A percentile compares a stretch with the other conserved stretches of the same genome.
These are phyloP conservation scores for Heliconius himera DNA, from an alignment of 1,140 invertebrate species.

Conservation along the genomic window DNA sequence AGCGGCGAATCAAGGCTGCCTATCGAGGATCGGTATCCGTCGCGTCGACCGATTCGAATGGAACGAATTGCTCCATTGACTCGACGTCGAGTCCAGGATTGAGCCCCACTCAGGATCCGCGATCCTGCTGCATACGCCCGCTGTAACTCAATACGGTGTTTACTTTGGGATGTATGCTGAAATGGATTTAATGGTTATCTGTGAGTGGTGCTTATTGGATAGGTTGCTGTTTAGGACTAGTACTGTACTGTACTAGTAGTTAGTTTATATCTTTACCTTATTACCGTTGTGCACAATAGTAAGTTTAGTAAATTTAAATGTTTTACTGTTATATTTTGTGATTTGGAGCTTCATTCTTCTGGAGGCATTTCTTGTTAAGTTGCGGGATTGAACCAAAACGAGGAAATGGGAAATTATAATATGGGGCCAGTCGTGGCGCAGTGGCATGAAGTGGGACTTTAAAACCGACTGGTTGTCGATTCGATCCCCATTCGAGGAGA, in stretches of 20 bases:
- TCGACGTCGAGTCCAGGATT: conserved; percentile 52
- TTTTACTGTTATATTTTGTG: too few relatives aligned
- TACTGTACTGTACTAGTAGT: too few relatives aligned
- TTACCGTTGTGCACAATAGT: too few relatives aligned
- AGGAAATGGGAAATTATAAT: too few relatives aligned
- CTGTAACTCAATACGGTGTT: conserved; percentile 61
- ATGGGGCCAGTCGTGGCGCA: too few relatives aligned
- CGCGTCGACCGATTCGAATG: conserved; percentile 46
- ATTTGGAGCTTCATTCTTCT: too few relatives aligned
- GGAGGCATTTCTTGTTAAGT: too few relatives aligned
- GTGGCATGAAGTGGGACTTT: too few relatives aligned
- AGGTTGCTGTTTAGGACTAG: conserved; percentile 31
- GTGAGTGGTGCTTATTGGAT: conserved; percentile 41
- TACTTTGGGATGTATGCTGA: conserved; percentile 55
- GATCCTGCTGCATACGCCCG: conserved; percentile 43
- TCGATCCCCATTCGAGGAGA: too few relatives aligned
- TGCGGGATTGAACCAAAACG: too few relatives aligned
- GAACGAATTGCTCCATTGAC: conserved; percentile 55
- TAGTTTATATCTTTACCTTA: not conserved
- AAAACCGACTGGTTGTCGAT: too few relatives aligned
- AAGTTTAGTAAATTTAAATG: too few relatives aligned
- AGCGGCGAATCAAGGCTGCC: conserved; percentile 44
- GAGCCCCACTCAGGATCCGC: conserved; percentile 45
- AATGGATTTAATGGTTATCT: conserved; percentile 56
- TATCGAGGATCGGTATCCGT: conserved; percentile 43